A percentile compares a stretch with the other conserved stretches of the same genome.
Conservation (phyloP, 2,888 invertebrate genomes). For the Melinopterus prodromus region DNA sequence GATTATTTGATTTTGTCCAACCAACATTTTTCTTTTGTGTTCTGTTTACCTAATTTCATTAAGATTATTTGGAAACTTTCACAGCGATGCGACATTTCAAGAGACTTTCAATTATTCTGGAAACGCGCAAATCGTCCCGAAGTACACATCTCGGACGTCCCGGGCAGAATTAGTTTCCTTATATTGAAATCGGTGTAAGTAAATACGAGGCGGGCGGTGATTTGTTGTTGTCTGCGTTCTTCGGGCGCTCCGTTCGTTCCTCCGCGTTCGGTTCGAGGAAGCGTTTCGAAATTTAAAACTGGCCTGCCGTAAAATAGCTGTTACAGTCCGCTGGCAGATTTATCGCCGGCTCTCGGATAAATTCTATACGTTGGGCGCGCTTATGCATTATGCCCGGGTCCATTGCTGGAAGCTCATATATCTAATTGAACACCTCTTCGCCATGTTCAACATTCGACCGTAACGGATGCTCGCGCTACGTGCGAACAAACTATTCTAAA, state of each 20-base stretch:
- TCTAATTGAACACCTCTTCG: conserved; percentile 4
- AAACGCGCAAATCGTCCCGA: not conserved
- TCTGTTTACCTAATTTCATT: too few relatives aligned
- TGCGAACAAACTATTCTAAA: conserved; percentile 20
- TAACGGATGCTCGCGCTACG: not conserved
- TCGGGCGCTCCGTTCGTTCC: not conserved
- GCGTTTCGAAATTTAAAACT: conserved; percentile 17
- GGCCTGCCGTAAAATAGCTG: conserved; percentile 18
- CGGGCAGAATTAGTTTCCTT: not conserved
- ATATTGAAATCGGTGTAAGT: not conserved
- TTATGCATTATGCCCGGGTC: not conserved
- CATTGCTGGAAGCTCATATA: not conserved
- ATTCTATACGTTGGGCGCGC: conserved; percentile 13
- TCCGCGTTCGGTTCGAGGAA: not conserved
- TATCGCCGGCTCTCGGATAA: conserved; percentile 8
- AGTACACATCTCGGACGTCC: not conserved
- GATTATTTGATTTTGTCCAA: too few relatives aligned
- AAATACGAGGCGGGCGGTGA: not conserved
- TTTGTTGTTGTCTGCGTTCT: not conserved
- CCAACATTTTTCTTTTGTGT: too few relatives aligned
- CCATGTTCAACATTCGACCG: conserved; percentile 4
- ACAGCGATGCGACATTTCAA: not conserved
- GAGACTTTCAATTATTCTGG: not conserved
- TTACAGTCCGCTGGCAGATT: conserved; percentile 13
- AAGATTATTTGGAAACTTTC: not conserved